These are phyloP conservation scores for Gadopsis marmoratus DNA, from an alignment of 2,797 vertebrate species.

Conservation along the genomic window DNA sequence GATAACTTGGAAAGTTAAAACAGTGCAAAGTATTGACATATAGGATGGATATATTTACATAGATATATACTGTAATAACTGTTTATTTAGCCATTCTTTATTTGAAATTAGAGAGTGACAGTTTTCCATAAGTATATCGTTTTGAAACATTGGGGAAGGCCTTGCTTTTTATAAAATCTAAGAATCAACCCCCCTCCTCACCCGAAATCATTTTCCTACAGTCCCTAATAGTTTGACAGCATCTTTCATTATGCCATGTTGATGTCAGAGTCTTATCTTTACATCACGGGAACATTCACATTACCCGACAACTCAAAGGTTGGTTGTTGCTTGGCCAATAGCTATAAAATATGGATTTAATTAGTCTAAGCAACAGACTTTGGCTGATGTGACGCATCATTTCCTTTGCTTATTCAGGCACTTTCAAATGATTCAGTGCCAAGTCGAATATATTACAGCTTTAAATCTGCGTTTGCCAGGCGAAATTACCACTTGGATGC, in stretches of 20 bases:
- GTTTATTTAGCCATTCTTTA: background rate
- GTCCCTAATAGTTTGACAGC: background rate
- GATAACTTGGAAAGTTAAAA: background rate
- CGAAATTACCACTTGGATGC: background rate
- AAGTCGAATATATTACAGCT: no score
- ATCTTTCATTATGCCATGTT: background rate
- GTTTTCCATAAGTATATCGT: background rate
- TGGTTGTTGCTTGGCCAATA: background rate
- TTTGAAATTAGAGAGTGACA: background rate
- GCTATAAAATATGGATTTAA: background rate
- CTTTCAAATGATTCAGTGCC: background rate
- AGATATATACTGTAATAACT: background rate
- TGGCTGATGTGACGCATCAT: background rate
- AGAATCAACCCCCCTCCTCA: no score
- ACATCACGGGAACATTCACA: background rate
- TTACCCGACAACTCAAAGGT: background rate
- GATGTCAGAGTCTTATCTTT: background rate
- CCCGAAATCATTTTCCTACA: background rate
- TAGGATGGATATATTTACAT: background rate
- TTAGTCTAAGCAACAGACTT: background rate
- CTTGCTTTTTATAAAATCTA: background rate
- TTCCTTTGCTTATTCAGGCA: background rate
- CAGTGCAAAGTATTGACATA: background rate
- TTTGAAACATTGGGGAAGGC: background rate
- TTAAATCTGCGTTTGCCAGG: no score